Evolutionary conservation across 2,113 vertebrate species (phyloP), one percentile per base, ranked within the genome.

Genomic region (Poeciliopsis occidentalis): DNA sequence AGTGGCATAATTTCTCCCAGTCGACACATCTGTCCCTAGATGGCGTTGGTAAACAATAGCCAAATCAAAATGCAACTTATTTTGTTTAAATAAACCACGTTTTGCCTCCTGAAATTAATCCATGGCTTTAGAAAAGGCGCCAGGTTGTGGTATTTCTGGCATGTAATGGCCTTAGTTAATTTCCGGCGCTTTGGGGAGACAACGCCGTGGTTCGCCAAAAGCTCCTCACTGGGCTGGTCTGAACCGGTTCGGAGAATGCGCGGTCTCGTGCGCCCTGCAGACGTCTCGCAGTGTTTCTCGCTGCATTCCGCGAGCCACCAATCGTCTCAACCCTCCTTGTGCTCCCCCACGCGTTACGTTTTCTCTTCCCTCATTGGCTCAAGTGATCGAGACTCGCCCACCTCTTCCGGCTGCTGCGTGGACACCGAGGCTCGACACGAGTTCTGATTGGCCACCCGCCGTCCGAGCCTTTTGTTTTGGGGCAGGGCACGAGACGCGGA

Each of bases 221-320:
- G 87, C 93, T 83, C 84, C 86, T 85, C 34, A 65, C 67, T 4
- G 12, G 87, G 94, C 95, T 94, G 93, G 95, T 95, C 94, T 95
- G 91, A 95, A 95, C 95, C 93, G 93, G 95, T 95, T 95, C 90
- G 84, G 87, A 76, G 76, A 84, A 88, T 81, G 90, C 80, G 93
- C 92, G 92, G 85, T 81, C 89, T 86, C 90, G 89, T 72, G 89
- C 79, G 37, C 78, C 78, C 69, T 81, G 84, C 87, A 86, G 85
- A 72, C 84, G 80, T 76, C 85, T 84, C 75, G 85, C 81, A 80
- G 85, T 77, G 85, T 85, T 80, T 84, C 73, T 70, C 78, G 75
- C 71, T 67, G 29, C 80, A 57, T 80, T 74, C 74, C 84, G 87
- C 85, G 86, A 88, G 73, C 83, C 68, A 87, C 66, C 73, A 15